Conservation (phyloP, 2,888 invertebrate species). For the Emmelina monodactyla region DNA sequence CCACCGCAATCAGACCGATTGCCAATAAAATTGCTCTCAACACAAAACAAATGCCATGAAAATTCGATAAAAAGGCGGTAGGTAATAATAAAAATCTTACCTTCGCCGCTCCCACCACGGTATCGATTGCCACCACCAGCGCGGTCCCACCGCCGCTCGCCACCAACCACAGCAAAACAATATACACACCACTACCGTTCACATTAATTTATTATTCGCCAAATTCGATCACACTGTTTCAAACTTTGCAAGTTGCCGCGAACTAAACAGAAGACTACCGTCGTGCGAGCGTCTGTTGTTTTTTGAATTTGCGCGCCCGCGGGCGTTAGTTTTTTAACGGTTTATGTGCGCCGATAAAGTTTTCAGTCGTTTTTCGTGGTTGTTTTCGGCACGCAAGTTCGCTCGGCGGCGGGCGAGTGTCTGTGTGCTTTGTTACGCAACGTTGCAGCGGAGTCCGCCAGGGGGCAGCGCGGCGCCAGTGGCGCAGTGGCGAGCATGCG, state of each 20-base stretch:
- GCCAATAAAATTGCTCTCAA: too few relatives aligned
- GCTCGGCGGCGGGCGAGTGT: conserved; percentile 32
- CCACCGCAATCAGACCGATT: too few relatives aligned
- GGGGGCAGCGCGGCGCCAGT: conserved; percentile 58
- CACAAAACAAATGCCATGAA: too few relatives aligned
- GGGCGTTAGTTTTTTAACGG: conserved; percentile 17
- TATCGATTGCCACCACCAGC: conserved; percentile 59
- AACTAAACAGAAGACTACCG: too few relatives aligned
- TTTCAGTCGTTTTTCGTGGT: conserved; percentile 43
- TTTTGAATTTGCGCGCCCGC: too few relatives aligned
- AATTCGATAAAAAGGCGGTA: conserved; percentile 15
- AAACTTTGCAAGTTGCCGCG: too few relatives aligned
- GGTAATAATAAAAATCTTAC: conserved; percentile 34
- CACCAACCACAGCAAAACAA: conserved; percentile 50
- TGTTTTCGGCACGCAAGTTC: conserved; percentile 38
- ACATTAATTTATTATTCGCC: conserved; percentile 36
- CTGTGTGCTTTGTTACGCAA: conserved; percentile 64
- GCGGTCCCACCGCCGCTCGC: conserved; percentile 41
- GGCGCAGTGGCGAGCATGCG: conserved; percentile 66
- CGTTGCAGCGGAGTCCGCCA: conserved; percentile 56
- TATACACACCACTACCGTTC: conserved; percentile 50
- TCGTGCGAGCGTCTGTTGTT: too few relatives aligned
- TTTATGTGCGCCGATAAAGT: conserved; percentile 50
- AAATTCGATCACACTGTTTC: too few relatives aligned
- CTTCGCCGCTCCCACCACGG: conserved; percentile 57